These are phyloP conservation scores for Castor canadensis DNA, from an alignment of 2,113 vertebrate species.

Conservation along the genomic window DNA sequence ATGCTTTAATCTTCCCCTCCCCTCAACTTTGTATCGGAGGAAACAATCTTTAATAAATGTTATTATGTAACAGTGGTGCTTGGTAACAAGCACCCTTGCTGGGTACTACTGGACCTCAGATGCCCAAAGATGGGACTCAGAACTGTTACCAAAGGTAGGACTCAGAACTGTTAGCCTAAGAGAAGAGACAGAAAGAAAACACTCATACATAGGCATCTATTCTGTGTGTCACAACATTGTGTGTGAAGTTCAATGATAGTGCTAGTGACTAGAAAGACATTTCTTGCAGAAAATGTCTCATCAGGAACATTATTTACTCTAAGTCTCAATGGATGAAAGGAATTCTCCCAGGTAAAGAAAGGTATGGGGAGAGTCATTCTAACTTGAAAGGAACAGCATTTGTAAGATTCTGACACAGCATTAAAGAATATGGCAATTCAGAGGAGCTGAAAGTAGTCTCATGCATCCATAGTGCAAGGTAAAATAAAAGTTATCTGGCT, in stretches of 20 bases:
- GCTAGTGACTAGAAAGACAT: neutral
- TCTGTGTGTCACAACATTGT: neutral
- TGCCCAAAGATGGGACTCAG: neutral
- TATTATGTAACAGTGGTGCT: no score
- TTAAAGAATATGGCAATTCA: neutral
- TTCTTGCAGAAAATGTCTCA: slow-evolving; percentile 2
- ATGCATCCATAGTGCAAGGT: neutral
- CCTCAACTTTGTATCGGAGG: neutral
- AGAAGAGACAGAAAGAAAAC: neutral
- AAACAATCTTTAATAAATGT: slow-evolving; percentile 2
- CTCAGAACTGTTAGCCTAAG: neutral
- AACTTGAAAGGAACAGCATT: neutral
- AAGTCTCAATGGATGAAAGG: neutral
- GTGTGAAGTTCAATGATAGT: neutral
- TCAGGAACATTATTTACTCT: neutral
- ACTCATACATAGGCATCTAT: neutral
- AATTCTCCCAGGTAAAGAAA: neutral
- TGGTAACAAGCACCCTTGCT: neutral
- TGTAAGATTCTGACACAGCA: neutral
- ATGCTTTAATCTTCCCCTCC: neutral
- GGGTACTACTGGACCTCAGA: neutral
- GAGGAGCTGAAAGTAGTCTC: neutral
- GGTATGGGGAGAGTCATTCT: neutral
- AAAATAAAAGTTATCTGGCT: neutral
- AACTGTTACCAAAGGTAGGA: no score